phyloP scores from a whole-genome alignment of 2,113 vertebrate genomes.

The Bagarius yarrelli region DNA sequence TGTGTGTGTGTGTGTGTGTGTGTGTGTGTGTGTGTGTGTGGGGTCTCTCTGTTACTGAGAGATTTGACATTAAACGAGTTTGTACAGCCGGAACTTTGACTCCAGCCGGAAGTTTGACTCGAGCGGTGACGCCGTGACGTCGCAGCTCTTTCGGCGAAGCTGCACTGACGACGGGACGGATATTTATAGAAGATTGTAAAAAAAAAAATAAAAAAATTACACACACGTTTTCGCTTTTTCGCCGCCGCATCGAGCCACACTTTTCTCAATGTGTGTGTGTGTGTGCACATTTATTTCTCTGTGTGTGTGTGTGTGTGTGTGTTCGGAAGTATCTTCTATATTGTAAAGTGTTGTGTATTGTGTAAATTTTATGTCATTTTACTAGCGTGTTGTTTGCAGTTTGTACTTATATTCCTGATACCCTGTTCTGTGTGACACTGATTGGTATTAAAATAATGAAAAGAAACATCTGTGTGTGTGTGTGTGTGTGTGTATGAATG shows the following conservation, averaged over 20 bases:
- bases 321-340: constrained; percentile 46
- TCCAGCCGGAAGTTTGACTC: constrained; percentile 9
- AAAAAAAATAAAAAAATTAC: constrained; percentile 11
- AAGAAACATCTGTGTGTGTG: neutral
- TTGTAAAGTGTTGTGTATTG: constrained; percentile 46
- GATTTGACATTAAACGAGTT: constrained; percentile 60
- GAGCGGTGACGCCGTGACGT: neutral
- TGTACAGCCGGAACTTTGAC: constrained; percentile 69
- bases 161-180: constrained; percentile 54
- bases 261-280: constrained; percentile 23
- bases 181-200: constrained; percentile 54
- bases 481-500: too few species aligned
- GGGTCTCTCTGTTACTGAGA: constrained; percentile 61
- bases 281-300: constrained; percentile 21
- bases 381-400: constrained; percentile 45
- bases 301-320: constrained; percentile 30
- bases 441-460: constrained; percentile 54
- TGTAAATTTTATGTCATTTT: constrained; percentile 50
- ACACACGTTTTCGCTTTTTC: constrained; percentile 21
- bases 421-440: constrained; percentile 44
- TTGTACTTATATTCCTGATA: constrained; percentile 46
- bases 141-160: constrained; percentile 18
- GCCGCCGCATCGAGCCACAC: constrained; percentile 31
- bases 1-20: constrained; percentile 31
- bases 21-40: constrained; percentile 49